phyloP scores from a whole-genome alignment of 1,140 invertebrate species.

The Caenorhabditis briggsae region DNA sequence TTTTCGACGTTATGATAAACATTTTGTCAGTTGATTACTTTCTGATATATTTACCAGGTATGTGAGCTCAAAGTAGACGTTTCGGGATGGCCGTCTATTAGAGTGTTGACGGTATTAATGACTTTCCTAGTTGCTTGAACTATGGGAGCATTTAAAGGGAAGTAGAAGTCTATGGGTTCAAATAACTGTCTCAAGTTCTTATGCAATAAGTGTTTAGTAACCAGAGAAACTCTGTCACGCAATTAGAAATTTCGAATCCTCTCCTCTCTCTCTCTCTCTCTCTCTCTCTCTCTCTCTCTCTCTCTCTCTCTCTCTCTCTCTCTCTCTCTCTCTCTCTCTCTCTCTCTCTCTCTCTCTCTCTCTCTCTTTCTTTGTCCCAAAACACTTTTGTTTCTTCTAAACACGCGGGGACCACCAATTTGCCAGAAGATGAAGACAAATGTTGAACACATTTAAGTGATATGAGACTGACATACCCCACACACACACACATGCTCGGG shows the following conservation, averaged over 20 bases:
- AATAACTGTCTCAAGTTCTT: not conserved
- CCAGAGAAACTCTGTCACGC: conserved; percentile 38
- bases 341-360: not conserved
- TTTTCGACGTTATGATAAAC: too few species aligned
- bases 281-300: not conserved
- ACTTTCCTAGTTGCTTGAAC: too few species aligned
- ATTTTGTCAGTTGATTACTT: too few species aligned
- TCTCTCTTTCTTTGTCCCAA: not conserved
- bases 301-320: not conserved
- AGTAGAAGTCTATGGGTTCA: not conserved
- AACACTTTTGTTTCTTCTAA: conserved; percentile 43
- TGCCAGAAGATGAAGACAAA: conserved; percentile 41
- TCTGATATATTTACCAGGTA: too few species aligned
- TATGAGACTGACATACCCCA: not conserved
- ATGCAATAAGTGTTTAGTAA: conserved; percentile 2
- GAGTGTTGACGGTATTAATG: too few species aligned
- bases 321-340: not conserved
- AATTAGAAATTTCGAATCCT: not conserved
- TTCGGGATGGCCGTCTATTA: too few species aligned
- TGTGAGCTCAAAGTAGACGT: too few species aligned
- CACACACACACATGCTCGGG: not conserved
- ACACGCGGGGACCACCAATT: conserved; percentile 43
- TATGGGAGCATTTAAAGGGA: not conserved
- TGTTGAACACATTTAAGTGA: conserved; percentile 45
- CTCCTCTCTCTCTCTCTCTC: not conserved